Conservation (phyloP, 2,113 vertebrate species). For the Neomonachus schauinslandi region DNA sequence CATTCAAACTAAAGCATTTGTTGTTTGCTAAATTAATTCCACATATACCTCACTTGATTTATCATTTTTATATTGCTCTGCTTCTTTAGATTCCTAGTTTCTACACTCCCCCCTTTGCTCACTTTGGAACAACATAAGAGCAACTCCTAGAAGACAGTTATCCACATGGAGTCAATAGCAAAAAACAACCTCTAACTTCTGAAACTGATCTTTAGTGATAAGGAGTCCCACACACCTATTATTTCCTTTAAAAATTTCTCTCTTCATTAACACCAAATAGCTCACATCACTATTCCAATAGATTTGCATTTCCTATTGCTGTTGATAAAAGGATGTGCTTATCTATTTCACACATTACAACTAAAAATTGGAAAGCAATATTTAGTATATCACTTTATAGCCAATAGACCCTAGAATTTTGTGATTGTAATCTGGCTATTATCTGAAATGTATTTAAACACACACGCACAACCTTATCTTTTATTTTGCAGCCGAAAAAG, state of each 20-base stretch:
- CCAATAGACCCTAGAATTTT: neutral
- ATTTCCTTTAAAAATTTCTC: neutral
- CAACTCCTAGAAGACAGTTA: neutral
- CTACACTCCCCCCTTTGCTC: neutral
- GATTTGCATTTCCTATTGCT: conserved; percentile 28
- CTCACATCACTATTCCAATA: neutral
- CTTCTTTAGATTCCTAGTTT: neutral
- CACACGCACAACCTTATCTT: conserved; percentile 8
- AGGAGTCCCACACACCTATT: neutral
- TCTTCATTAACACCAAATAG: neutral
- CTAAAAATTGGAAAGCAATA: conserved; percentile 36
- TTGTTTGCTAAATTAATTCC: neutral
- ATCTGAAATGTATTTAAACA: conserved; percentile 45
- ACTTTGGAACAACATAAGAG: conserved; percentile 23
- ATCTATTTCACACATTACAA: neutral
- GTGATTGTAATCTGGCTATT: neutral
- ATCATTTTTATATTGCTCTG: neutral
- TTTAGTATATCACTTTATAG: neutral
- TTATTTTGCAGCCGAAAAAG: neutral
- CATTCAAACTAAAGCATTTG: neutral
- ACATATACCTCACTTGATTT: neutral
- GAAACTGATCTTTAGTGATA: conserved; percentile 7
- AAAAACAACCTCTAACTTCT: conserved; percentile 38
- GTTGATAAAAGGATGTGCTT: neutral
- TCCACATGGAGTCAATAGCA: neutral